Evolutionary conservation across 2,888 invertebrate species (phyloP).

Genomic region (Acheta domesticus): DNA sequence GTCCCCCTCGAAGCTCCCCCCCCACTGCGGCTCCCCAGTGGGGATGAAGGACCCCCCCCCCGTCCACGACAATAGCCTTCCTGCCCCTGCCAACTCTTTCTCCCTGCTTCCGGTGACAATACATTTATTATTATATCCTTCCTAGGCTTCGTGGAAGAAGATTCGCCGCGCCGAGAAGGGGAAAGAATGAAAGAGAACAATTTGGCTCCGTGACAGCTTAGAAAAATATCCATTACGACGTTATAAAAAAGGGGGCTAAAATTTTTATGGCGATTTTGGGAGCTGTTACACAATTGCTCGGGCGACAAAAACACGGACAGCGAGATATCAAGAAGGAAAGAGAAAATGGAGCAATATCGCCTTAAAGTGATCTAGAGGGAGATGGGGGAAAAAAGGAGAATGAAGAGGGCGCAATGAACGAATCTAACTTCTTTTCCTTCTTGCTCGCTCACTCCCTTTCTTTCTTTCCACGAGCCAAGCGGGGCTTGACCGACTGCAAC

Average conservation of each 20-base stretch:
- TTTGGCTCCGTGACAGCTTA: conserved; percentile 27
- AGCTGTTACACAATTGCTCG: conserved; percentile 10
- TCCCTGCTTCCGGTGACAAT: conserved; percentile 25
- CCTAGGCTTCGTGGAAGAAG: conserved; percentile 18
- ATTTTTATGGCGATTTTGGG: conserved; percentile 18
- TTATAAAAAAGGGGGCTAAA: conserved; percentile 6
- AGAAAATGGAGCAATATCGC: conserved; percentile 18
- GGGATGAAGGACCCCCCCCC: background rate
- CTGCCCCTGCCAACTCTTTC: conserved; percentile 18
- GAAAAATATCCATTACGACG: conserved; percentile 23
- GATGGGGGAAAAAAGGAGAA: background rate
- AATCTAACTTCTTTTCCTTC: background rate
- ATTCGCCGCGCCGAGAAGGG: background rate
- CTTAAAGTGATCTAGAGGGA: conserved; percentile 11
- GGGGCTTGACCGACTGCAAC: background rate
- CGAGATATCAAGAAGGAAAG: background rate
- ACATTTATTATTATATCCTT: conserved; percentile 30
- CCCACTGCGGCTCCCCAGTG: background rate
- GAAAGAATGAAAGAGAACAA: conserved; percentile 23
- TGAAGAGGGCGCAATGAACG: background rate
- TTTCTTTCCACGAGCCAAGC: background rate
- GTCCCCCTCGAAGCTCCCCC: no score
- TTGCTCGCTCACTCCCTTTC: background rate
- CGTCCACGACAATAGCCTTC: conserved; percentile 6
- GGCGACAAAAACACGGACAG: background rate